These are phyloP conservation scores for Cassiopea andromeda DNA, from an alignment of 30 jellyfish, hydroid and myxozoan species.

Conservation along the genomic window DNA sequence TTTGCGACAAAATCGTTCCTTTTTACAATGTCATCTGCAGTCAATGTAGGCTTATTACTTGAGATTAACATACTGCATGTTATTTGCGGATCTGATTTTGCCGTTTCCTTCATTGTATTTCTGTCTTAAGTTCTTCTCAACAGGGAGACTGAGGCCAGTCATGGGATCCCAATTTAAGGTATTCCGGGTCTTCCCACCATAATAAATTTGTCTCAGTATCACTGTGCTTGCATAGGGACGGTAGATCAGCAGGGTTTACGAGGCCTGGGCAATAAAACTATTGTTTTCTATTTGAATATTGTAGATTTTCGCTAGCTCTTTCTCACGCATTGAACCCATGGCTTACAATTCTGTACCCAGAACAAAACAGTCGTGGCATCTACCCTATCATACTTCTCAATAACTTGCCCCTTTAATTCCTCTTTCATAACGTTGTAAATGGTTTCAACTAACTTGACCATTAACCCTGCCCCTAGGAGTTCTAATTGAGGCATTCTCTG, in stretches of 20 bases:
- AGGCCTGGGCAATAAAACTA: no score
- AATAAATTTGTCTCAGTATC: conserved; percentile 22
- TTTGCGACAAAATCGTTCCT: background rate
- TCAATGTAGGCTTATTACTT: no score
- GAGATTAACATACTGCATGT: conserved; percentile 1
- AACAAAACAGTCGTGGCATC: conserved; percentile 24
- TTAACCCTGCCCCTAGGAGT: no score
- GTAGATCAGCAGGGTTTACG: conserved; percentile 29
- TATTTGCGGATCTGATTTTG: conserved; percentile 22
- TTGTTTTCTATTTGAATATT: no score
- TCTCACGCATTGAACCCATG: conserved; percentile 9
- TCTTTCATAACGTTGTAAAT: background rate
- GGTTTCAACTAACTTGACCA: no score
- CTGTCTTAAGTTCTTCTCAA: conserved; percentile 1
- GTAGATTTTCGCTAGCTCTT: no score
- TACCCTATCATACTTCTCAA: conserved; percentile 15
- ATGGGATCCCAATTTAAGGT: conserved; percentile 7
- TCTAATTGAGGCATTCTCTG: no score
- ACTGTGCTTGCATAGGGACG: background rate
- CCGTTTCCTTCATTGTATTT: background rate
- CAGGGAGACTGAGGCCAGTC: background rate
- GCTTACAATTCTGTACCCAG: conserved; percentile 21
- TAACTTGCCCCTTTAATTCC: background rate
- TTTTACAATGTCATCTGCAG: no score
- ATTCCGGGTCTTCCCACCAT: background rate